Conservation (phyloP, 2,888 invertebrate species). For the Hyalella azteca region DNA sequence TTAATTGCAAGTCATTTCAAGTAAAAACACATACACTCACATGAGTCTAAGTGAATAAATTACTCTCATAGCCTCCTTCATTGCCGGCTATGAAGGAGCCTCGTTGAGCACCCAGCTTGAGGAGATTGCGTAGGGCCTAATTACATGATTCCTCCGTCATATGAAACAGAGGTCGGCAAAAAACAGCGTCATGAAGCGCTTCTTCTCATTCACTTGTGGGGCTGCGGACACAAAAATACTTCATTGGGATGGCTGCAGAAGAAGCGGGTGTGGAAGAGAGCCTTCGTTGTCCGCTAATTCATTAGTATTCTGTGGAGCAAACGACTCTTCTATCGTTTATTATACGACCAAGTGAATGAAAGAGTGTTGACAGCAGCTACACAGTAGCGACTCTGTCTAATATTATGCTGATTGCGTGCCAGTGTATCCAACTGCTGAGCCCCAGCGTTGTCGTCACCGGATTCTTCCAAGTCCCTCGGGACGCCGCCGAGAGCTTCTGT, state of each 20-base stretch:
- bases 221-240: too few species aligned
- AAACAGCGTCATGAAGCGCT: too few species aligned
- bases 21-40: too few species aligned
- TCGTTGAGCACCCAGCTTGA: too few species aligned
- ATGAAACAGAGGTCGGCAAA: too few species aligned
- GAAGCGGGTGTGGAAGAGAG: not conserved
- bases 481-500: not conserved
- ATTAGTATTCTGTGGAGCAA: conserved; percentile 21
- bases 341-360: conserved; percentile 20
- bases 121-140: too few species aligned
- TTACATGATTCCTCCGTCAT: too few species aligned
- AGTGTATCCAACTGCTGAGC: not conserved
- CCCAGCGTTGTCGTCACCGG: not conserved
- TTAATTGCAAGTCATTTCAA: too few species aligned
- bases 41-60: too few species aligned
- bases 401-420: not conserved
- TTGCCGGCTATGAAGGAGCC: too few species aligned
- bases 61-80: too few species aligned
- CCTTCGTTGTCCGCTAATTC: not conserved
- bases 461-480: not conserved
- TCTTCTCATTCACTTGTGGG: too few species aligned
- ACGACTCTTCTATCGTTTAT: conserved; percentile 24
- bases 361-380: not conserved
- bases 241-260: not conserved
- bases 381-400: conserved; percentile 15